Percentiles rank a stretch among this genome's conserved stretches.
phyloP scores from a whole-genome alignment of 2,888 invertebrate species.

The Vanessa cardui region DNA sequence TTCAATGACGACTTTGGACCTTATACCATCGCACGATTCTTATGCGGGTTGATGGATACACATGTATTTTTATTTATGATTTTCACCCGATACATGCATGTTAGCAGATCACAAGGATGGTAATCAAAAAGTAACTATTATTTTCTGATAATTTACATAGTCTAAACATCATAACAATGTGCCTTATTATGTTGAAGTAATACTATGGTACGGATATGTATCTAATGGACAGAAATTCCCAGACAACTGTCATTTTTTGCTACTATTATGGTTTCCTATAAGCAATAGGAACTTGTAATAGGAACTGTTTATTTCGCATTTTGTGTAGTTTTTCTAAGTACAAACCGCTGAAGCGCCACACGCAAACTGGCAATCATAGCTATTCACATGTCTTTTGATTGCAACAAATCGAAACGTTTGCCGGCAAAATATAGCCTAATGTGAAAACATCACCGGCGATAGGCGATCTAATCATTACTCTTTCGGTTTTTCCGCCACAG shows the following conservation, averaged over 20 bases:
- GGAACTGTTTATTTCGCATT: conserved; percentile 6
- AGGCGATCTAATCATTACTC: conserved; percentile 38
- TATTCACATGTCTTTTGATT: conserved; percentile 61
- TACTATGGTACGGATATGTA: too few species aligned
- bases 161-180: too few species aligned
- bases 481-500: conserved; percentile 31
- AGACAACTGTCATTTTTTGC: neutral
- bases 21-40: too few species aligned
- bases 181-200: too few species aligned
- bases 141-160: too few species aligned
- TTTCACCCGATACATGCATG: too few species aligned
- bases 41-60: too few species aligned
- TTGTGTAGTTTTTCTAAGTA: conserved; percentile 47
- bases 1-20: too few species aligned
- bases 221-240: neutral
- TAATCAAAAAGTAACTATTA: too few species aligned
- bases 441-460: conserved; percentile 40
- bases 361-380: conserved; percentile 74
- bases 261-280: conserved; percentile 4
- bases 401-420: conserved; percentile 68
- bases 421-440: conserved; percentile 47
- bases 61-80: too few species aligned
- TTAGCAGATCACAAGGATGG: too few species aligned
- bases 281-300: conserved; percentile 7
- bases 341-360: conserved; percentile 63